Evolutionary conservation across 30 jellyfish, hydroid and myxozoan species (phyloP).

Genomic region (Pelagia noctiluca): DNA sequence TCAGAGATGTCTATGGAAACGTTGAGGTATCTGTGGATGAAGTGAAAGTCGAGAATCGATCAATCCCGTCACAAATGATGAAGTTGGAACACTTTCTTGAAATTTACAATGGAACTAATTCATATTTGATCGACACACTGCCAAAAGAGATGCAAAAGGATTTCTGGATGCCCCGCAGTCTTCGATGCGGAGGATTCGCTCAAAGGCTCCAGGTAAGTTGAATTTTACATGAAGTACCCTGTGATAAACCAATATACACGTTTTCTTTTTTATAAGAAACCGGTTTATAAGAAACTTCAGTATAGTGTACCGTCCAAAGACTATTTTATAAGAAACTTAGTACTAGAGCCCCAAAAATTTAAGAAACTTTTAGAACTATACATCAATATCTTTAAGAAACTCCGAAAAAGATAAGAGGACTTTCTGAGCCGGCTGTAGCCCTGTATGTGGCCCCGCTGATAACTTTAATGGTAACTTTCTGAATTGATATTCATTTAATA

Average conservation of each 20-base stretch:
- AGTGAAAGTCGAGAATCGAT: constrained; percentile 53
- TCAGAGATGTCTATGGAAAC: constrained; percentile 37
- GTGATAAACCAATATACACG: background rate
- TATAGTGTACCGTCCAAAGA: background rate
- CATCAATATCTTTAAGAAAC: too few species aligned
- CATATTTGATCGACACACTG: constrained; percentile 67
- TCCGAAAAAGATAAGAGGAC: too few species aligned
- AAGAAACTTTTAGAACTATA: background rate
- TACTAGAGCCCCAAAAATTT: background rate
- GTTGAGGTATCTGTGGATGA: constrained; percentile 40
- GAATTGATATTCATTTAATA: too few species aligned
- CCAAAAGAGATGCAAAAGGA: constrained; percentile 59
- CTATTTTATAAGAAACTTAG: too few species aligned
- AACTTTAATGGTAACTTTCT: too few species aligned
- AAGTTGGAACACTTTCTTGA: constrained; percentile 20
- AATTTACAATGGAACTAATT: background rate
- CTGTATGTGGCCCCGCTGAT: too few species aligned
- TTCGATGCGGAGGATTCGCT: constrained; percentile 47
- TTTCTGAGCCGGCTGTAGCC: too few species aligned
- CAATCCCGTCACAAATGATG: constrained; percentile 32
- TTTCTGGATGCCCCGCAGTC: constrained; percentile 29
- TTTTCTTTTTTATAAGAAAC: background rate
- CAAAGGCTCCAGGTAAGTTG: constrained; percentile 41
- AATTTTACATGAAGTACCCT: background rate
- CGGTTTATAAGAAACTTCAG: background rate